Evolutionary conservation across 2,797 vertebrate species (phyloP).

Genomic region (Salarias fasciatus): DNA sequence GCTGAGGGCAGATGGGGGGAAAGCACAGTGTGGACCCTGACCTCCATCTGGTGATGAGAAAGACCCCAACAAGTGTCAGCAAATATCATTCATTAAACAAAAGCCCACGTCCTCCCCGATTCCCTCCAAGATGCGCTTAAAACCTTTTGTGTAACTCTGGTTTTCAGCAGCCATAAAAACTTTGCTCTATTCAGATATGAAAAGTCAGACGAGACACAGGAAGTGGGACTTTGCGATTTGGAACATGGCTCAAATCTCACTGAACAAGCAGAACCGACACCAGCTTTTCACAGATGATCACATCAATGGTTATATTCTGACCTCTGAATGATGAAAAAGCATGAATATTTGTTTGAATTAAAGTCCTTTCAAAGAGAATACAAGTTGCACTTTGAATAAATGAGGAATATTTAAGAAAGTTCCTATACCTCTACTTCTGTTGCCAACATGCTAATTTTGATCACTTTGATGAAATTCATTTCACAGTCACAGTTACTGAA

Average conservation of each 20-base stretch:
- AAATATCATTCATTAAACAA: slow-evolving; percentile 6
- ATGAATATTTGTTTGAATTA: no score
- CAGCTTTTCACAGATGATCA: background rate
- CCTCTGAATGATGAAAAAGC: no score
- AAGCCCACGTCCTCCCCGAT: background rate
- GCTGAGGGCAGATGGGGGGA: background rate
- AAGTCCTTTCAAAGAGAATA: no score
- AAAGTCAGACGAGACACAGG: slow-evolving; percentile 13
- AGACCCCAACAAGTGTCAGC: slow-evolving; percentile 12
- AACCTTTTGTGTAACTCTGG: slow-evolving; percentile 12
- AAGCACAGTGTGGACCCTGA: slow-evolving; percentile 11
- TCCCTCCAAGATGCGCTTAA: slow-evolving; percentile 3
- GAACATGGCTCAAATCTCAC: slow-evolving; percentile 1
- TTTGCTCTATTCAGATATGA: slow-evolving; percentile 1
- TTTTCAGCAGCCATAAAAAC: slow-evolving; percentile 15
- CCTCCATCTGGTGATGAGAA: slow-evolving; percentile 17
- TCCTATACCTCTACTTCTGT: no score
- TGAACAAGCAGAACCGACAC: slow-evolving; percentile 1
- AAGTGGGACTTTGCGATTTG: slow-evolving; percentile 6
- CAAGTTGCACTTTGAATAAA: no score
- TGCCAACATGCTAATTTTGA: no score
- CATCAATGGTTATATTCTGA: no score
- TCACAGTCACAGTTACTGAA: no score
- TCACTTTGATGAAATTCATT: no score
- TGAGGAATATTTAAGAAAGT: no score